These are phyloP conservation scores for Acholoe squamosa DNA, from an alignment of 2,888 invertebrate genomes.

Conservation along the genomic window DNA sequence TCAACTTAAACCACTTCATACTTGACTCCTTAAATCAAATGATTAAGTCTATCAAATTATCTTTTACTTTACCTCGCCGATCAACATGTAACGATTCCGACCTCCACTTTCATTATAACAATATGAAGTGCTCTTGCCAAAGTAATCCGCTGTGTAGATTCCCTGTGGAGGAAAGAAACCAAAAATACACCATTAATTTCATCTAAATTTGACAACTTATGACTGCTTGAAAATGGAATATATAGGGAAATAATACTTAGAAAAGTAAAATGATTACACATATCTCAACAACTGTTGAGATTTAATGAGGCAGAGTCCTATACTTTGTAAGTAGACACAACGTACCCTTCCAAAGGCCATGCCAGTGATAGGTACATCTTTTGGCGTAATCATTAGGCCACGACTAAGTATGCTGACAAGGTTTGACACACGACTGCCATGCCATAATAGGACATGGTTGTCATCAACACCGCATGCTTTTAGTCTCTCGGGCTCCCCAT, in stretches of 20 bases:
- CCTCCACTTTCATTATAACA: conserved; percentile 79
- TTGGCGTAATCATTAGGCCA: conserved; percentile 84
- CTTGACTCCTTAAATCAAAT: no score
- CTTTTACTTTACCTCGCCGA: conserved; percentile 84
- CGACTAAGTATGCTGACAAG: conserved; percentile 84
- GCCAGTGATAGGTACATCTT: conserved; percentile 83
- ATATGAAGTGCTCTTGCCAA: conserved; percentile 83
- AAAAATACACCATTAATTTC: not conserved
- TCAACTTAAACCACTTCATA: no score
- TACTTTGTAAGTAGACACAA: no score
- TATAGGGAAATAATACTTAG: no score
- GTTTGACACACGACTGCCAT: conserved; percentile 84
- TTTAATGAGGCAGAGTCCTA: no score
- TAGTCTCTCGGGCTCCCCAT: conserved; percentile 75
- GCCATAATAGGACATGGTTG: conserved; percentile 84
- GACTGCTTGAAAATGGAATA: no score
- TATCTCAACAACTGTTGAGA: no score
- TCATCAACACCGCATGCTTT: conserved; percentile 72
- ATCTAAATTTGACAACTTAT: no score
- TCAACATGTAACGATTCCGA: conserved; percentile 83
- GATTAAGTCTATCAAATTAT: no score
- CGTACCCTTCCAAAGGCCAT: conserved; percentile 83
- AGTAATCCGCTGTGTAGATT: conserved; percentile 84
- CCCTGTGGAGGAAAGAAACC: conserved; percentile 79
- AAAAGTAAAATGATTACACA: no score